A percentile compares a stretch with the other conserved stretches of the same genome.
Conservation (phyloP, 2,797 vertebrate species). For the Tokudaia tokunoshimensis region DNA sequence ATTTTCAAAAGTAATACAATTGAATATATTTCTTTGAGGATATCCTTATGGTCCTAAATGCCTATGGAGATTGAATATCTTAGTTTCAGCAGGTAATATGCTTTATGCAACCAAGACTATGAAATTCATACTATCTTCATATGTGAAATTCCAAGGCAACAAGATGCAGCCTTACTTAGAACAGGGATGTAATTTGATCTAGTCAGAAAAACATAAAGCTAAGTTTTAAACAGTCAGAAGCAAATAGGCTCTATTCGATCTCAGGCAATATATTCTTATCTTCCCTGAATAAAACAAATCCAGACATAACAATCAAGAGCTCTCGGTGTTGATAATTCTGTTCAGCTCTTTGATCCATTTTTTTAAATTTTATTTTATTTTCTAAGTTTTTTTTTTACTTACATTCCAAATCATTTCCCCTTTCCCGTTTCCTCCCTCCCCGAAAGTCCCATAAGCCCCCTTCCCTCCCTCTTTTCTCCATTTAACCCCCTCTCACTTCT, state of each 20-base stretch:
- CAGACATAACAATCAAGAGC: fast-evolving
- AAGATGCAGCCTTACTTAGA: background rate
- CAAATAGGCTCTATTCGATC: too few relatives aligned
- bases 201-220: fast-evolving
- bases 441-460: too few relatives aligned
- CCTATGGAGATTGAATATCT: background rate
- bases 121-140: background rate
- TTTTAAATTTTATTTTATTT: background rate
- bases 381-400: too few relatives aligned
- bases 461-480: too few relatives aligned
- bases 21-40: background rate
- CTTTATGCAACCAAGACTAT: too few relatives aligned
- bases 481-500: too few relatives aligned
- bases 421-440: too few relatives aligned
- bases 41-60: background rate
- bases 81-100: too few relatives aligned
- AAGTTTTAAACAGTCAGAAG: background rate
- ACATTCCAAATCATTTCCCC: too few relatives aligned
- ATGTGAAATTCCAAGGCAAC: background rate
- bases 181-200: background rate
- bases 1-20: background rate
- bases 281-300: background rate
- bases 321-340: background rate
- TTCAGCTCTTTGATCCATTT: background rate
- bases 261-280: background rate